Conservation (phyloP, 1,140 invertebrate species). For the Yoshiicerus persimilis region DNA sequence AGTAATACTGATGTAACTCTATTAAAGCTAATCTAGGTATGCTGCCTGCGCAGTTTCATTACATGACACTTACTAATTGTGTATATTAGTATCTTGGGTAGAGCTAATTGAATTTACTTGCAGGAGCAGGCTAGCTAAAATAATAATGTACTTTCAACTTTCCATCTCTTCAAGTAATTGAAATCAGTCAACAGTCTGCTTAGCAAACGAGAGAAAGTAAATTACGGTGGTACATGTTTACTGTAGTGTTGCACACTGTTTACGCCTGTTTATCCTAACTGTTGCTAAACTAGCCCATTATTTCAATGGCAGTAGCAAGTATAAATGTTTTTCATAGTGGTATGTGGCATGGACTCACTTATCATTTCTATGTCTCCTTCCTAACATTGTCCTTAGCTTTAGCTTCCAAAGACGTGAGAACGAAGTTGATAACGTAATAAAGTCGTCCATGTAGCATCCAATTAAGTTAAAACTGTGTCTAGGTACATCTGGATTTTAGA, state of each 20-base stretch:
- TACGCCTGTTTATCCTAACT: neutral
- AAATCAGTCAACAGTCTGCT: neutral
- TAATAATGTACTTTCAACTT: neutral
- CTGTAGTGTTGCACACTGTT: neutral
- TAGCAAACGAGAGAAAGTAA: neutral
- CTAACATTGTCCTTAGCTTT: neutral
- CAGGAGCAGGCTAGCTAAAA: neutral
- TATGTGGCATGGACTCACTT: neutral
- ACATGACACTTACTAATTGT: neutral
- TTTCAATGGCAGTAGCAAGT: too few species aligned
- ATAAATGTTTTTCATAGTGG: too few species aligned
- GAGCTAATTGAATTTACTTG: neutral
- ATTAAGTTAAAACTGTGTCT: neutral
- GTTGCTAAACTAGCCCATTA: too few species aligned
- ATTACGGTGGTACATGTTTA: neutral
- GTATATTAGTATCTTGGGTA: neutral
- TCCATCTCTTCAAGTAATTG: neutral
- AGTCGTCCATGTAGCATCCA: neutral
- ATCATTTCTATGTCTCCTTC: too few species aligned
- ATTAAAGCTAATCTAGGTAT: too few species aligned
- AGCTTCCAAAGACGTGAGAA: neutral
- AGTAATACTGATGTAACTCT: neutral
- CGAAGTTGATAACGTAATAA: neutral
- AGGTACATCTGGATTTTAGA: too few species aligned
- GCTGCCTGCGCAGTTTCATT: too few species aligned